Evolutionary conservation across 2,888 invertebrate genomes (phyloP).

Genomic region (Melipona bicolor): DNA sequence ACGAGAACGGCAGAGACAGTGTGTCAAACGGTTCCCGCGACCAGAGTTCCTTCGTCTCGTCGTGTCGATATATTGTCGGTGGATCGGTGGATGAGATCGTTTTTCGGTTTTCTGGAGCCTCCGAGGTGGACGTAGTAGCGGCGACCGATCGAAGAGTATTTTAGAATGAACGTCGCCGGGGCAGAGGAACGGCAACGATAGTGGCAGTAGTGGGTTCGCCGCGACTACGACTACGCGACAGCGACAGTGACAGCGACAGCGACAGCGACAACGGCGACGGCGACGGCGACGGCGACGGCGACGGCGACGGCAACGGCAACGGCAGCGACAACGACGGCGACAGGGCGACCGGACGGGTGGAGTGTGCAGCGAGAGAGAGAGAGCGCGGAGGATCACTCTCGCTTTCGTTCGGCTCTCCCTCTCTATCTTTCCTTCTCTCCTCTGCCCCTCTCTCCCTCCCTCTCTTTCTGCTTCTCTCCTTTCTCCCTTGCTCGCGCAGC

Average conservation of each 20-base stretch:
- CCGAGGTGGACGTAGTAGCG: conserved; percentile 13
- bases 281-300: too few relatives aligned
- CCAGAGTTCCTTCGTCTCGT: conserved; percentile 24
- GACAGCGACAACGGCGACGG: neutral
- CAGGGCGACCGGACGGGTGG: conserved; percentile 62
- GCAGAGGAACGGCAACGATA: conserved; percentile 45
- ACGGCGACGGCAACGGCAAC: neutral
- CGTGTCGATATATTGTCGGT: conserved; percentile 36
- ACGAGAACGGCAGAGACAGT: conserved; percentile 15
- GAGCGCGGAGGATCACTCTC: conserved; percentile 75
- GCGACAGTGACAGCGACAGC: conserved; percentile 44
- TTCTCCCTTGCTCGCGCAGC: conserved; percentile 49
- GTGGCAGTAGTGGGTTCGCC: conserved; percentile 22
- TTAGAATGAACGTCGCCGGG: conserved; percentile 52
- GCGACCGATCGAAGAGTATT: conserved; percentile 45
- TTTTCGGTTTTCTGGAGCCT: conserved; percentile 15
- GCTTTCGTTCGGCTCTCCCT: conserved; percentile 77
- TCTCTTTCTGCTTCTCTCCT: conserved; percentile 54
- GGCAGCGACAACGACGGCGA: conserved; percentile 42
- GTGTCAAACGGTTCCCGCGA: conserved; percentile 35
- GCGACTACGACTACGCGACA: conserved; percentile 16
- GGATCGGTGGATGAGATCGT: conserved; percentile 54
- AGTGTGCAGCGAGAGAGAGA: conserved; percentile 59
- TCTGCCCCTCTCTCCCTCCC: conserved; percentile 57
- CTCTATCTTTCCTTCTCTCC: conserved; percentile 54